phyloP scores from a whole-genome alignment of 2,888 invertebrate genomes.

The Calliphora vomitoria region DNA sequence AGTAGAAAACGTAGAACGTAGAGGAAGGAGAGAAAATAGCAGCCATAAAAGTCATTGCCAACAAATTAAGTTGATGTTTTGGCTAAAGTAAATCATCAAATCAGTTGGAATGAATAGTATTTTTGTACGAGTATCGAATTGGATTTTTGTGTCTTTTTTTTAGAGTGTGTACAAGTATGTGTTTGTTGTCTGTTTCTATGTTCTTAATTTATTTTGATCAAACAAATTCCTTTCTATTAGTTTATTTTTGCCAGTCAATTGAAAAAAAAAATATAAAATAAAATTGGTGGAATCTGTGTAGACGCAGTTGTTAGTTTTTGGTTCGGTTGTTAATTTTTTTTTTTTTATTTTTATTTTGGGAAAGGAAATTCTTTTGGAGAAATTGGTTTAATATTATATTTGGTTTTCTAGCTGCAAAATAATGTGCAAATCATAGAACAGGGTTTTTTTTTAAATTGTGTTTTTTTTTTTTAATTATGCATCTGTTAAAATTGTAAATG shows the following conservation, averaged over 20 bases:
- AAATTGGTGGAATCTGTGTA: conserved; percentile 15
- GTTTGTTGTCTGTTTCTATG: conserved; percentile 49
- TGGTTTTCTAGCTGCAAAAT: not conserved
- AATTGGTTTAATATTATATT: conserved; percentile 39
- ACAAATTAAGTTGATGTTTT: conserved; percentile 64
- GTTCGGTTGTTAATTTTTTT: not conserved
- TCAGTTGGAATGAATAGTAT: conserved; percentile 56
- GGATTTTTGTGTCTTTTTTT: conserved; percentile 42
- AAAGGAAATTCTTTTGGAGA: conserved; percentile 69
- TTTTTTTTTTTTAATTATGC: not conserved
- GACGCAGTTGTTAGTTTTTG: conserved; percentile 32
- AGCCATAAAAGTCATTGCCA: conserved; percentile 57
- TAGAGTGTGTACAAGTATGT: conserved; percentile 43
- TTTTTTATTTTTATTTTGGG: conserved; percentile 20
- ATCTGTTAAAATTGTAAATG: too few relatives aligned
- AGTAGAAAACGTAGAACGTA: not conserved
- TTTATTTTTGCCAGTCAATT: conserved; percentile 1
- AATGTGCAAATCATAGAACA: not conserved
- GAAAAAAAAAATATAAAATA: not conserved
- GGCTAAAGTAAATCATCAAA: conserved; percentile 65
- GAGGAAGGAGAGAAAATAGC: conserved; percentile 27
- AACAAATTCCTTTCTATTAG: conserved; percentile 54
- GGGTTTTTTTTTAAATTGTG: not conserved
- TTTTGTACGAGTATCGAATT: conserved; percentile 30
- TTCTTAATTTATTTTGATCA: conserved; percentile 65